Evolutionary conservation across 1,140 invertebrate genomes (phyloP), one percentile per base, ranked within the genome.

Genomic region (Stenopsyche tienmushanensis): DNA sequence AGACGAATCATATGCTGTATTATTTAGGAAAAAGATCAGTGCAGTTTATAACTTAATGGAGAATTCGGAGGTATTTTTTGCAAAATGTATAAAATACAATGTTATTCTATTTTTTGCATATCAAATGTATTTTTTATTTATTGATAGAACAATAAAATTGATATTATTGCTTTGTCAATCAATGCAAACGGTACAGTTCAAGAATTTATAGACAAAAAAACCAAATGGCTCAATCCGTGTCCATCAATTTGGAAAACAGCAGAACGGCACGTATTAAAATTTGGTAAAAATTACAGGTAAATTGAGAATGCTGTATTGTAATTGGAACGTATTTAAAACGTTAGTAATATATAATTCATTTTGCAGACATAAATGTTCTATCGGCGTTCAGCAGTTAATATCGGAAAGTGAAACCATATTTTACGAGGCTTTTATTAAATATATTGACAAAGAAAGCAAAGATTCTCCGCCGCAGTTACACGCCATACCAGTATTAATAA

Each of bases 381-480:
- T 86, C 18, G 72, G 74, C 20, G 76, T 80, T 0, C 75, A 78
- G 60, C 78, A 83, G 65, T 72, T 88, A n/a, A 73, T 82, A 65
- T 73, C 78, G 29, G 52, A 67, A 47, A 75, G 76, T 15, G 75
- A 79, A 62, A 74, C 82, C 3, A 73, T 81, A 65, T 86, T 88
- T 73, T 81, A 81, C 71, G 82, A 84, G 55, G 76, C 86, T n/a
- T 88, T 79, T 75, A 75, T 85, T 65, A 69, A 74, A 39, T 83
- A 79, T 71, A 76, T 62, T 50, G 73, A 81, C n/a, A 73, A 76
- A 41, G 77, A 73, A 73, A 29, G 23, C 2, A 67, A 71, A 53
- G 44, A 53, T 49, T 64, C 64, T 20, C 5, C 24, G 1, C 24
- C 62, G 41, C 69, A 78, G 62, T 73, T 87, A 23, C 82, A 84